Evolutionary conservation across 2,113 vertebrate species (phyloP).

Genomic region (Esox niger): DNA sequence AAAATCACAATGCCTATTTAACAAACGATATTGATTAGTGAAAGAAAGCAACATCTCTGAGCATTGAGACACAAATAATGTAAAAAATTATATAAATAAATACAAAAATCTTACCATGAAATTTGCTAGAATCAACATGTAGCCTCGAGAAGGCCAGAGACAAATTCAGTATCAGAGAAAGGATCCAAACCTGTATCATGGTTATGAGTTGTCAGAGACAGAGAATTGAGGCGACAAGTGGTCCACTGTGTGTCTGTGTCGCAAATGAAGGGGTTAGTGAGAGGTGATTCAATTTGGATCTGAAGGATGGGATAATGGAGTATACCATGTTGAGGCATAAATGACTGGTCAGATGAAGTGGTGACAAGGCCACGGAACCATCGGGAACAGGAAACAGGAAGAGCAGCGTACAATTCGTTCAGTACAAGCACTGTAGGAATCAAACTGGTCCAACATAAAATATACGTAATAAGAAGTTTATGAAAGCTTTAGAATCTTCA

Average conservation of each 20-base stretch:
- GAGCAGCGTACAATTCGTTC: conserved; percentile 43
- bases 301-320: conserved; percentile 33
- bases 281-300: conserved; percentile 46
- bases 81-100: background rate
- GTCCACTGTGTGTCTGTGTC: conserved; percentile 33
- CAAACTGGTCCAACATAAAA: conserved; percentile 25
- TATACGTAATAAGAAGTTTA: conserved; percentile 5
- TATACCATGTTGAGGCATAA: conserved; percentile 26
- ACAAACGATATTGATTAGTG: too few species aligned
- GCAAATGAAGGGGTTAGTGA: conserved; percentile 60
- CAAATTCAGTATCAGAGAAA: conserved; percentile 25
- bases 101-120: conserved; percentile 45
- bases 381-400: conserved; percentile 71
- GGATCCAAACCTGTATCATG: conserved; percentile 47
- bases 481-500: background rate
- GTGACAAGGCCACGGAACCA: conserved; percentile 42
- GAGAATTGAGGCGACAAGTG: conserved; percentile 21
- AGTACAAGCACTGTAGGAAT: conserved; percentile 42
- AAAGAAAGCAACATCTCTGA: too few species aligned
- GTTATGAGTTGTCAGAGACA: conserved; percentile 19
- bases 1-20: background rate
- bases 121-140: conserved; percentile 12
- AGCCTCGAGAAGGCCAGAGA: conserved; percentile 25
- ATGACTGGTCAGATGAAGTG: conserved; percentile 23
- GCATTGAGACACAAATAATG: background rate